Evolutionary conservation across 2,888 invertebrate genomes (phyloP).

Genomic region (Shargacucullia verbasci): DNA sequence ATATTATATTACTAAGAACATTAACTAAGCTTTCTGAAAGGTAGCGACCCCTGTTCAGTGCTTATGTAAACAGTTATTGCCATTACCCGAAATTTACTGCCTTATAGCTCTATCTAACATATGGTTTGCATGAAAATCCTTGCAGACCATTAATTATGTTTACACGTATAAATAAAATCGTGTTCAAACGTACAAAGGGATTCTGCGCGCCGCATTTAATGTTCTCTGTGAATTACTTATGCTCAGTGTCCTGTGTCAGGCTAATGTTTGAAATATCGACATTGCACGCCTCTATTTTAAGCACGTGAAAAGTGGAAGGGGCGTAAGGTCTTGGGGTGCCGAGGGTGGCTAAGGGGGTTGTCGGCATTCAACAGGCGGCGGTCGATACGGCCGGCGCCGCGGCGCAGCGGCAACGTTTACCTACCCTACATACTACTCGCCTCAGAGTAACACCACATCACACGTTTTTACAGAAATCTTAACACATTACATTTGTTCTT

Average conservation of each 20-base stretch:
- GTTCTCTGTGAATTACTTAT: slow-evolving; percentile 58
- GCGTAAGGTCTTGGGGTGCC: slow-evolving; percentile 75
- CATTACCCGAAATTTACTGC: slow-evolving; percentile 27
- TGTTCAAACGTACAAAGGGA: slow-evolving; percentile 39
- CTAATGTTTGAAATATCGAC: slow-evolving; percentile 87
- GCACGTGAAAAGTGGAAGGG: slow-evolving; percentile 85
- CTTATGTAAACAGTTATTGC: slow-evolving; percentile 33
- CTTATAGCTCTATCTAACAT: slow-evolving; percentile 29
- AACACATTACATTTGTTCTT: slow-evolving; percentile 30
- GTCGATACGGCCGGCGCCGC: slow-evolving; percentile 85
- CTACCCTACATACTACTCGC: slow-evolving; percentile 68
- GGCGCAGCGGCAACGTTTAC: slow-evolving; percentile 76
- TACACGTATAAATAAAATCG: slow-evolving; percentile 33
- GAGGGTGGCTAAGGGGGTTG: slow-evolving; percentile 70
- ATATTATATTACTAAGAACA: slow-evolving; percentile 12
- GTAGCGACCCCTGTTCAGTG: slow-evolving; percentile 2
- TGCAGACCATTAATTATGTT: slow-evolving; percentile 30
- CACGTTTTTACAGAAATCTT: slow-evolving; percentile 52
- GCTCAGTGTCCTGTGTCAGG: slow-evolving; percentile 76
- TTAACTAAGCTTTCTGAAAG: slow-evolving; percentile 14
- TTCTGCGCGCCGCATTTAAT: slow-evolving; percentile 44
- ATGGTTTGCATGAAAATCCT: slow-evolving; percentile 33
- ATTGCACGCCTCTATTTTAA: slow-evolving; percentile 87
- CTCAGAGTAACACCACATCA: slow-evolving; percentile 55
- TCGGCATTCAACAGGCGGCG: slow-evolving; percentile 87